Conservation (phyloP, 2,888 invertebrate genomes). For the Pherbina coryleti region DNA sequence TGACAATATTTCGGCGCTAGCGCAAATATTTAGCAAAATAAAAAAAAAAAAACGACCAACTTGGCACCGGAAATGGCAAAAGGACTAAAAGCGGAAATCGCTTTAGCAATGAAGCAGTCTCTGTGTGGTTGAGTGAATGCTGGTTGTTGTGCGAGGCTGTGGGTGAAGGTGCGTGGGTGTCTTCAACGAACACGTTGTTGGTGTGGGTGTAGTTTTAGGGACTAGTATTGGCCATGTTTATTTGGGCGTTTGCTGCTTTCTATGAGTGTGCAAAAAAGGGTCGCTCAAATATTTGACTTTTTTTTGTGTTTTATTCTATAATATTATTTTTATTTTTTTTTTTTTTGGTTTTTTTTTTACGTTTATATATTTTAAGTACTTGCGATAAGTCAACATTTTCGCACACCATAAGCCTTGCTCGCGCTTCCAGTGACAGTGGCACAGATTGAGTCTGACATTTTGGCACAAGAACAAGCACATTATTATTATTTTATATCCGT, state of each 20-base stretch:
- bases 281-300: not conserved
- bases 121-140: not conserved
- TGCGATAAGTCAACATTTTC: conserved; percentile 35
- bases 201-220: conserved; percentile 17
- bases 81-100: conserved; percentile 42
- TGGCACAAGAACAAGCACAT: conserved; percentile 21
- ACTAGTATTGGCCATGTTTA: not conserved
- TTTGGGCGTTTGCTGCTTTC: not conserved
- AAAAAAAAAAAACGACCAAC: not conserved
- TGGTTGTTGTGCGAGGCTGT: not conserved
- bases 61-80: conserved; percentile 32
- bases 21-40: conserved; percentile 2
- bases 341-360: not conserved
- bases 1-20: conserved; percentile 17
- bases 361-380: not conserved
- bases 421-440: conserved; percentile 19
- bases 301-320: not conserved
- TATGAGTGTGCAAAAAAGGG: not conserved
- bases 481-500: conserved; percentile 22
- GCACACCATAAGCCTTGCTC: conserved; percentile 21
- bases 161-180: not conserved
- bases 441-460: conserved; percentile 31
- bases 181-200: not conserved
- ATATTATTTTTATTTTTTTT: not conserved
- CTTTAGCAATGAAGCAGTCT: conserved; percentile 34